These are phyloP conservation scores for Leiothrix lutea DNA, from an alignment of 2,113 vertebrate species.

Conservation along the genomic window DNA sequence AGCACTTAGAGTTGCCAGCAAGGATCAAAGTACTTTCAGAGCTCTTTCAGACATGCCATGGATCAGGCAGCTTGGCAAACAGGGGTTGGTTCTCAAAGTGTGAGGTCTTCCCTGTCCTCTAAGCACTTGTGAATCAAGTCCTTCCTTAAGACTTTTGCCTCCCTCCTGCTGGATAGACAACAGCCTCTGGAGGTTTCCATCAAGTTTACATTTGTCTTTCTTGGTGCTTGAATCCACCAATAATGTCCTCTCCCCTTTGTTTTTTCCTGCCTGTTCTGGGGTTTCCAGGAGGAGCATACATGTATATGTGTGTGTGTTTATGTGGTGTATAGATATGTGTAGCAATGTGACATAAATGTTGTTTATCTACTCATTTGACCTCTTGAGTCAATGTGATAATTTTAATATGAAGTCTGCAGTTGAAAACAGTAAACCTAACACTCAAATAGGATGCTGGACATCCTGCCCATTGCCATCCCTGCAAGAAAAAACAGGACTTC, in stretches of 20 bases:
- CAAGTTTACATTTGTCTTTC: neutral
- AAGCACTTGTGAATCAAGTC: neutral
- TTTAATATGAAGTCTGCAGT: neutral
- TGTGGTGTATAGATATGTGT: neutral
- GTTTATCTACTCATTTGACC: neutral
- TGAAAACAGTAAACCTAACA: neutral
- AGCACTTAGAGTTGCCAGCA: neutral
- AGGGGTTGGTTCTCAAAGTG: neutral
- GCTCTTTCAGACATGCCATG: neutral
- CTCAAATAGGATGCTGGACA: neutral
- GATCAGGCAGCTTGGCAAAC: neutral
- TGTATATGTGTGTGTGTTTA: accelerated
- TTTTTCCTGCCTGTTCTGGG: neutral
- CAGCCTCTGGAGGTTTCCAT: neutral
- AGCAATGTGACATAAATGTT: neutral
- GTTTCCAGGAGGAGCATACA: neutral
- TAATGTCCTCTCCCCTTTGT: neutral
- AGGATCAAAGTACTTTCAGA: neutral
- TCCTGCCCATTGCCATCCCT: neutral
- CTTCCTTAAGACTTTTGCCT: neutral
- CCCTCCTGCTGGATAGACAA: neutral
- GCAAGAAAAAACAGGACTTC: neutral
- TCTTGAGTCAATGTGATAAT: neutral
- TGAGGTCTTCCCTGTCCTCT: neutral
- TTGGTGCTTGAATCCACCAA: neutral